Evolutionary conservation across 2,797 vertebrate genomes (phyloP), one percentile per base, ranked within the genome.

Genomic region (Meda fulgida): DNA sequence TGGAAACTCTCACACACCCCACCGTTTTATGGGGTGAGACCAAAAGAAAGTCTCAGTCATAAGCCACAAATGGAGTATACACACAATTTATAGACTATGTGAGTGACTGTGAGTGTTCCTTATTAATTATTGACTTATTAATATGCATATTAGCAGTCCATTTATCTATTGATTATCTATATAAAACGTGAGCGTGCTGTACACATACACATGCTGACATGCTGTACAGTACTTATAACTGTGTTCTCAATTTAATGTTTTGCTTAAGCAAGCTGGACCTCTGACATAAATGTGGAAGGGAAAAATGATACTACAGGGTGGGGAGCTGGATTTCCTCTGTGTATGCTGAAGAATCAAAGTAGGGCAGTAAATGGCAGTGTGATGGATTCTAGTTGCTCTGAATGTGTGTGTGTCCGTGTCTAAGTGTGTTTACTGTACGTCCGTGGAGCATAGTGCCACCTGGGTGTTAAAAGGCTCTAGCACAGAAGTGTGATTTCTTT

Each of bases 41-140:
- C 13, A 78, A 83, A n/a, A 88, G 85, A 89, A 88, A 73, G 75
- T 36, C 60, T 84, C 63, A 86, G 86, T 89, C 69, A 88, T 86
- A 43, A 85, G 75, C 75, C 69, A 63, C n/a, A 67, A 36, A 76
- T 83, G 76, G 19, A 73, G 18, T 34, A 69, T 69, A 34, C 67
- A 29, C 67, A 31, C 67, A 40, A 40, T 34, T 40, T 18, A 63
- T 5, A 46, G 66, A 71, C 29, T 31, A n/a, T 63, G 53, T 66
- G n/a, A 23, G 67, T 13, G 73, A 19, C 18, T 63, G 53, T 66
- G n/a, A 23, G 67, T 13, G 73, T n/a, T n/a, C n/a, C 46, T 71
- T 65, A 19, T 36, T 69, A 19, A 29, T 51, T 84, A 83, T 63
- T 2, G 11, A 77, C 10, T 72, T 40, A 58, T 69, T 69, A 77